These are phyloP conservation scores for Pachyuromys duprasi DNA, from an alignment of 2,797 vertebrate species.

Conservation along the genomic window DNA sequence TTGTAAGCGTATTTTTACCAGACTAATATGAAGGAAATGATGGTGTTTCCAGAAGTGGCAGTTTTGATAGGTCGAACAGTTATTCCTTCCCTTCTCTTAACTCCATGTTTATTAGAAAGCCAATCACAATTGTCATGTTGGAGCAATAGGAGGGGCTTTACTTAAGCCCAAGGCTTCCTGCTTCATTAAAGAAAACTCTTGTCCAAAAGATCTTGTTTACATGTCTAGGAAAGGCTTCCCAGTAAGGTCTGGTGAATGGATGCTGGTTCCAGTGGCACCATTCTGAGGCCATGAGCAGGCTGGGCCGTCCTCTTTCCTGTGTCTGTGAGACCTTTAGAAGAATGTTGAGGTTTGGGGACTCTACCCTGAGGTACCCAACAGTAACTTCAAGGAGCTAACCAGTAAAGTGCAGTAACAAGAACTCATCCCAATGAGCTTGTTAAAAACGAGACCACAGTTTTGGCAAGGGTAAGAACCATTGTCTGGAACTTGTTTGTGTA, in stretches of 20 bases:
- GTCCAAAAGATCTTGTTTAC: background rate
- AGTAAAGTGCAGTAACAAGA: slow-evolving; percentile 73
- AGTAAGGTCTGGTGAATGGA: too few relatives aligned
- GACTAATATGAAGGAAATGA: slow-evolving; percentile 24
- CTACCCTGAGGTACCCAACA: slow-evolving; percentile 50
- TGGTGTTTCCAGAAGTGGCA: background rate
- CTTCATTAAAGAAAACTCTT: background rate
- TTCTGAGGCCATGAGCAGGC: background rate
- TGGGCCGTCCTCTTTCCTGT: background rate
- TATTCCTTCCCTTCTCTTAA: background rate
- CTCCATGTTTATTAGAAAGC: background rate
- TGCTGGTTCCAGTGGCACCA: background rate
- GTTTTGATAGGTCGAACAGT: background rate
- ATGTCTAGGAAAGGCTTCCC: background rate
- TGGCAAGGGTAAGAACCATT: slow-evolving; percentile 69
- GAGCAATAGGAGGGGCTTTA: background rate
- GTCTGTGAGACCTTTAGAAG: slow-evolving; percentile 28
- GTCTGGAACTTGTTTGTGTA: slow-evolving; percentile 77
- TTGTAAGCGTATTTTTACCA: background rate
- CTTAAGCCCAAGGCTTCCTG: background rate
- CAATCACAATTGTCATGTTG: background rate
- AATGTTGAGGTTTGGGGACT: slow-evolving; percentile 63
- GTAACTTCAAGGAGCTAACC: slow-evolving; percentile 74
- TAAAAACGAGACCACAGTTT: slow-evolving; percentile 68
- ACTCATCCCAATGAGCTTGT: slow-evolving; percentile 72